Percentiles rank a stretch among this genome's conserved stretches.
phyloP scores from a whole-genome alignment of 2,113 vertebrate species.

The Campylorhamphus procurvoides region DNA sequence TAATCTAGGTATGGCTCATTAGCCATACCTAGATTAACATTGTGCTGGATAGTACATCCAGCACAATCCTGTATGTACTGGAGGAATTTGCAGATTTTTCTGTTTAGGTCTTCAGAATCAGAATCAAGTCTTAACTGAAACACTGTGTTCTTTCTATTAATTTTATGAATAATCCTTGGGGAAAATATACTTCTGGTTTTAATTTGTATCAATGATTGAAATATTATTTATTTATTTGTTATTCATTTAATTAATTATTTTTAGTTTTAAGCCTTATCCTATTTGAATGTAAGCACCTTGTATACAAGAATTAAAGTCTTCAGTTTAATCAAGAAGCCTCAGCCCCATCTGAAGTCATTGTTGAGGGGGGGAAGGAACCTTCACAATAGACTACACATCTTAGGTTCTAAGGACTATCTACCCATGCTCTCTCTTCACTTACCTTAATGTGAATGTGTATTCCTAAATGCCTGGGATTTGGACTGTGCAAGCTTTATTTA shows the following conservation, averaged over 20 bases:
- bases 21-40: too few relatives aligned
- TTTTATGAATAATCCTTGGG: background rate
- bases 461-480: background rate
- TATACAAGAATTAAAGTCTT: background rate
- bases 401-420: background rate
- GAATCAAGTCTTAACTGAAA: background rate
- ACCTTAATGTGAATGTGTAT: background rate
- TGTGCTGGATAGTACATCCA: too few relatives aligned
- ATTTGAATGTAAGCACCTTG: accelerated
- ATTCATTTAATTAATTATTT: background rate
- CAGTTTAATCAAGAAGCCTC: background rate
- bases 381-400: background rate
- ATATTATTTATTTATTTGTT: background rate
- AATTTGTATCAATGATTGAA: background rate
- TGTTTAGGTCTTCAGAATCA: background rate
- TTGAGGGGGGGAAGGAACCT: background rate
- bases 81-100: background rate
- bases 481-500: background rate
- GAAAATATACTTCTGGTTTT: background rate
- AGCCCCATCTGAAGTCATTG: background rate
- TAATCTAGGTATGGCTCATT: background rate
- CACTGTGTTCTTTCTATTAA: background rate
- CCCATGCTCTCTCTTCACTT: background rate
- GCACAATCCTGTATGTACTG: background rate
- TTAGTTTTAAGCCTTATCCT: background rate